A percentile compares a stretch with the other conserved stretches of the same genome.
phyloP scores from a whole-genome alignment of 2,113 vertebrate genomes.

The Piaya cayana region DNA sequence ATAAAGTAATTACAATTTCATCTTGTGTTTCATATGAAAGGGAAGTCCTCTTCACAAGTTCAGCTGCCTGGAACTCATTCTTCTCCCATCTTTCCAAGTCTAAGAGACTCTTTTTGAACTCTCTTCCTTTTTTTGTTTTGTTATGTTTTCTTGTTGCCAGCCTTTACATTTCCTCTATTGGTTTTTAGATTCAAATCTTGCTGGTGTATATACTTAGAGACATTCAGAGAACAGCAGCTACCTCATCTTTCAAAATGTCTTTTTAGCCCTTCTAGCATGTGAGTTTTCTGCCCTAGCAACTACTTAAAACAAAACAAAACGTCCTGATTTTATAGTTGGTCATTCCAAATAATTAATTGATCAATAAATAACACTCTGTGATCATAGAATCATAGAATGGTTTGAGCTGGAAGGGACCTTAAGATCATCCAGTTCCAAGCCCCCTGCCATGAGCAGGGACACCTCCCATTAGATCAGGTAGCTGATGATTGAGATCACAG shows the following conservation, averaged over 20 bases:
- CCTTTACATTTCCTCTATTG: not conserved
- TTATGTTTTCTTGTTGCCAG: not conserved
- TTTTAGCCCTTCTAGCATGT: not conserved
- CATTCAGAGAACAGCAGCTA: not conserved
- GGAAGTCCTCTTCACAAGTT: not conserved
- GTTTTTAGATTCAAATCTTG: not conserved
- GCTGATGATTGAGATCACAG: not conserved
- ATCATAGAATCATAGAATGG: too few species aligned
- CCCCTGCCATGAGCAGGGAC: too few species aligned
- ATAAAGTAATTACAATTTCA: not conserved
- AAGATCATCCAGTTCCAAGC: too few species aligned
- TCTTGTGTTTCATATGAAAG: fast-evolving
- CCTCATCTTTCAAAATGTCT: not conserved
- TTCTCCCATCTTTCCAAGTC: not conserved
- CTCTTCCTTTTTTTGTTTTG: not conserved
- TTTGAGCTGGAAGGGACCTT: too few species aligned
- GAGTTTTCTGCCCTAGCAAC: not conserved
- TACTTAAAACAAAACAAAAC: not conserved
- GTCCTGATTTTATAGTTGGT: not conserved
- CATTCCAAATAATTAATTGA: not conserved
- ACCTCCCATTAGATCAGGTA: not conserved
- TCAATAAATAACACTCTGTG: not conserved
- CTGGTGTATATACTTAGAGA: not conserved
- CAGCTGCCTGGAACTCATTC: not conserved
- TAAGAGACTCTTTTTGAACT: not conserved